Evolutionary conservation across 2,797 vertebrate genomes (phyloP).

Genomic region (Decapterus maruadsi): DNA sequence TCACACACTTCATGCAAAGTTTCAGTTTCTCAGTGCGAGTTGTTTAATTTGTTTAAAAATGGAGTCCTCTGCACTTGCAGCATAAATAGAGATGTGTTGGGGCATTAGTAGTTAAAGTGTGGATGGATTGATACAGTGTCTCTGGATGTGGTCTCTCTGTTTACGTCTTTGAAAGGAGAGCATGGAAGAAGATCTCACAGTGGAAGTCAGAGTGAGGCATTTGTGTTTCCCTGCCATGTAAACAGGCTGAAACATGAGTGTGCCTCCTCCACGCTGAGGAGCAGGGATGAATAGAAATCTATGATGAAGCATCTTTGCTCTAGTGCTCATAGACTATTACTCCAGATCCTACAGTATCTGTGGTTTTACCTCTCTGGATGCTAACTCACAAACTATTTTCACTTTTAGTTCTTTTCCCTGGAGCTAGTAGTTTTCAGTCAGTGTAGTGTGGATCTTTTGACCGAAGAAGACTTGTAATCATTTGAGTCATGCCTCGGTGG

Average conservation of each 20-base stretch:
- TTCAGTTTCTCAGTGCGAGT: not conserved
- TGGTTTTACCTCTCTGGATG: not conserved
- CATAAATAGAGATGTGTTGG: conserved; percentile 49
- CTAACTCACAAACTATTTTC: not conserved
- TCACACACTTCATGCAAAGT: not conserved
- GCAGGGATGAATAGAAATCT: conserved; percentile 32
- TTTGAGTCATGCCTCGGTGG: not conserved
- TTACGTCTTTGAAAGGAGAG: conserved; percentile 61
- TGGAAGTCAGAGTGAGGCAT: conserved; percentile 27
- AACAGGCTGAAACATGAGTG: conserved; percentile 57
- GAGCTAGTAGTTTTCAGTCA: not conserved
- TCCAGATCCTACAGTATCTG: not conserved
- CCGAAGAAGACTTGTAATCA: not conserved
- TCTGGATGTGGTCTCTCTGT: conserved; percentile 46
- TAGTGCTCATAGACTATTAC: not conserved
- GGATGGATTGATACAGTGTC: conserved; percentile 36
- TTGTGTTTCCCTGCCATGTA: conserved; percentile 19
- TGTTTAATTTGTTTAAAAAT: conserved; percentile 23
- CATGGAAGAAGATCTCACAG: conserved; percentile 34
- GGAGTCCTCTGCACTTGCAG: conserved; percentile 2
- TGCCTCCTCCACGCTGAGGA: conserved; percentile 10
- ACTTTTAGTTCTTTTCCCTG: not conserved
- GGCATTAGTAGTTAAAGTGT: conserved; percentile 45
- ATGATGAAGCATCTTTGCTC: conserved; percentile 21
- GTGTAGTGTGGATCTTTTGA: not conserved